Conservation (phyloP, 2,113 vertebrate genomes). For the Vidua chalybeata region DNA sequence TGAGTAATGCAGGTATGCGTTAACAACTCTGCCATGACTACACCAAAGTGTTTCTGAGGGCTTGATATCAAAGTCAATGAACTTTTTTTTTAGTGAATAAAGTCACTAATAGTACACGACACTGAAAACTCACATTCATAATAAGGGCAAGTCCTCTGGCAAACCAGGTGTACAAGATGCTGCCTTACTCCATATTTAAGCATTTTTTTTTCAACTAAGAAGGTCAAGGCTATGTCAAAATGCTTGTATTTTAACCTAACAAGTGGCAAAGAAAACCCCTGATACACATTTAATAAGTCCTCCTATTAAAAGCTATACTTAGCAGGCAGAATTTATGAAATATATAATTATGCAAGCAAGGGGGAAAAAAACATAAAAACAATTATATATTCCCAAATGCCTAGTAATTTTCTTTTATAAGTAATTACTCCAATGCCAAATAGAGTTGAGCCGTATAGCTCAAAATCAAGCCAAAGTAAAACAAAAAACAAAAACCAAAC, state of each 20-base stretch:
- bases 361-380: not conserved
- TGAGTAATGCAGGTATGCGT: not conserved
- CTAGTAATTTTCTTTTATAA: not conserved
- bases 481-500: not conserved
- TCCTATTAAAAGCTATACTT: not conserved
- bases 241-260: not conserved
- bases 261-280: not conserved
- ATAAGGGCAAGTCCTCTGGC: not conserved
- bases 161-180: not conserved
- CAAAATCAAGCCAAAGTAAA: not conserved
- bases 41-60: not conserved
- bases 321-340: not conserved
- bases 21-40: not conserved
- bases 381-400: not conserved
- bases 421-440: not conserved
- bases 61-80: not conserved
- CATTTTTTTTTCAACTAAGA: not conserved
- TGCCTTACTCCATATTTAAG: not conserved
- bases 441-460: not conserved
- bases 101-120: not conserved
- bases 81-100: not conserved
- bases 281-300: not conserved
- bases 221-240: not conserved
- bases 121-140: not conserved
- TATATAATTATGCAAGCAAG: not conserved